phyloP scores from a whole-genome alignment of 1,140 invertebrate genomes.

The Rhopalosiphum padi region DNA sequence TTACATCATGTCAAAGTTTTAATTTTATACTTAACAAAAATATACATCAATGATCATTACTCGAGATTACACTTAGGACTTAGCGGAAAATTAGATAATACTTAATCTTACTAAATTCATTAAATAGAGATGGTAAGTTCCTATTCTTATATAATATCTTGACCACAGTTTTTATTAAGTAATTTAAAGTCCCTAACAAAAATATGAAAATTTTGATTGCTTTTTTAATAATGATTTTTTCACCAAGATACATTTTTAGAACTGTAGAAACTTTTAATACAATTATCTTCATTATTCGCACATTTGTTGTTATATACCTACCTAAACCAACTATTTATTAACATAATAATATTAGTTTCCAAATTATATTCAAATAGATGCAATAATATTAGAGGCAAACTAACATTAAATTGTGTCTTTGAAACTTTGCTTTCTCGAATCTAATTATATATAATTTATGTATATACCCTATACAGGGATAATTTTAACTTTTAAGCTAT shows the following conservation, averaged over 20 bases:
- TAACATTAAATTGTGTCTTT: background rate
- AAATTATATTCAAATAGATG: background rate
- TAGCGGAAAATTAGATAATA: background rate
- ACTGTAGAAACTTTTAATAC: background rate
- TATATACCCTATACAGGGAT: background rate
- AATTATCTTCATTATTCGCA: background rate
- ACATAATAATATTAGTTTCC: background rate
- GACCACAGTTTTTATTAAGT: no score
- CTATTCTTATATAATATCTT: no score
- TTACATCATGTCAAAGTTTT: background rate
- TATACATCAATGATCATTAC: no score
- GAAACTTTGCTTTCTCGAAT: background rate
- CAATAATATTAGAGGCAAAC: background rate
- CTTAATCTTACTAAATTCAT: no score
- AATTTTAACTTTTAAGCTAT: background rate
- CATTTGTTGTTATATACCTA: background rate
- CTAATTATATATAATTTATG: background rate
- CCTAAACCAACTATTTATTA: background rate
- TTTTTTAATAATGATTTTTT: background rate
- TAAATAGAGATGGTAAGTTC: background rate
- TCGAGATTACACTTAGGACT: background rate
- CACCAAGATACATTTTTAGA: background rate
- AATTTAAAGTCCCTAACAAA: no score
- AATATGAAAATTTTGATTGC: background rate
- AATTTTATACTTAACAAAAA: background rate